Evolutionary conservation across 2,113 vertebrate genomes (phyloP).

Genomic region (Corvus hawaiiensis): DNA sequence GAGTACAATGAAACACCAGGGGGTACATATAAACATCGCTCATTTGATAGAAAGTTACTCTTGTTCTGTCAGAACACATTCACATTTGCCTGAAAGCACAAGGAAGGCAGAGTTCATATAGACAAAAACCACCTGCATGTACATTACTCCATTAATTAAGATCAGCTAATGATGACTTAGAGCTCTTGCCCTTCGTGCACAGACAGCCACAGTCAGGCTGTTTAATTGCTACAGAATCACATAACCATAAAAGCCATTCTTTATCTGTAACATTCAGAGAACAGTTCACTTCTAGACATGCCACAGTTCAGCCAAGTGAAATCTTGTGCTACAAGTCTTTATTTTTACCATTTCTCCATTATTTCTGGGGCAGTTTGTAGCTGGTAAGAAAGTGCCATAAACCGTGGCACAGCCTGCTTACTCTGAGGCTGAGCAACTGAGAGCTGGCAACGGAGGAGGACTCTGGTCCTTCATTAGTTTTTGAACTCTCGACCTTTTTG

Average conservation of each 20-base stretch:
- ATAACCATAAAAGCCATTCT: neutral
- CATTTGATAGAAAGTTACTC: neutral
- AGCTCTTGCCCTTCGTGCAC: neutral
- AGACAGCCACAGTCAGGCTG: neutral
- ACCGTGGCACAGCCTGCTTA: neutral
- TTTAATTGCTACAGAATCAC: neutral
- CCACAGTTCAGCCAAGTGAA: neutral
- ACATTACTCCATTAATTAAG: neutral
- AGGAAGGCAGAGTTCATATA: neutral
- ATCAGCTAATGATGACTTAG: neutral
- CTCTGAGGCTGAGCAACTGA: neutral
- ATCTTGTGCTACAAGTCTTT: neutral
- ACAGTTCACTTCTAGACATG: neutral
- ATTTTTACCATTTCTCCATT: neutral
- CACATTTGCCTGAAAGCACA: neutral
- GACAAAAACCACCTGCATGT: neutral
- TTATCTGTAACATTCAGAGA: neutral
- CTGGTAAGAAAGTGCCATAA: neutral
- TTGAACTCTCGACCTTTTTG: neutral
- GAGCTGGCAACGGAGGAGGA: neutral
- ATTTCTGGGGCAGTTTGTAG: neutral
- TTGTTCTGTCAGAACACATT: neutral
- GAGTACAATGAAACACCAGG: neutral
- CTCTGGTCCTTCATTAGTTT: slow-evolving; percentile 12
- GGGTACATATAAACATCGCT: neutral